Base-by-base conservation (phyloP, 53 echinoderm and acorn worm genomes). In the Holothuria leucospilota region DNA sequence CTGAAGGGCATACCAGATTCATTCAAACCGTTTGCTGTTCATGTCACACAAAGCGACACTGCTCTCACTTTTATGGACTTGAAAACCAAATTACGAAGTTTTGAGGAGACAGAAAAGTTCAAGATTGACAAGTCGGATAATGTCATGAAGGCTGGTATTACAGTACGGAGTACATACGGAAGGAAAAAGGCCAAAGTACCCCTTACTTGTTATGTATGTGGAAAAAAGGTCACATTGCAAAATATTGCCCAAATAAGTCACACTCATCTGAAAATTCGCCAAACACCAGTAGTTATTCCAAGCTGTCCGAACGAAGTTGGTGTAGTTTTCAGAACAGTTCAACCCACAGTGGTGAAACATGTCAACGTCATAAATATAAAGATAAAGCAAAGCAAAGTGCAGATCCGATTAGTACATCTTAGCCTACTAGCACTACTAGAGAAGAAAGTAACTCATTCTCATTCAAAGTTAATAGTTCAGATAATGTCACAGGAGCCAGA, bases 311-410 rank as follows among this genome's bases (percentile, higher is more conserved):
- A 10, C 68, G 23, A 68, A 25, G 25, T 4, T 68, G 68, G 68
- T 24, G 24, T 68, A 68, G 27, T 68, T 24, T 24, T 26, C 26
- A 68, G 0, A n/a, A n/a, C 0, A 28, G 68, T 68, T 68, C 27
- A 21, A 68, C n/a, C 1, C 68, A 68, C 2, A 8, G 27, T 68
- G 68, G 24, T 25, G 26, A n/a, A 7, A 68, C 68, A 8, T 68
- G 68, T 26, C n/a, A 26, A 68, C n/a, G 68, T 24, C 28, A 25
- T 68, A 26, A 68, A 12, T 68, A 26, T 34, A 25, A 25, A 7
- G 68, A 68, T 26, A 68, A 68, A 26, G 69, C 73, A 29, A 73
- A 73, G 39, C 73, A 42, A 73, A 42, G 34, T 34, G 34, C 34
- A 34, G 34, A 34, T 3, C 3, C 1, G 3, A 34, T 15, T 5